Evolutionary conservation across 1,140 invertebrate genomes (phyloP).

Genomic region (Tetragnatha versicolor): DNA sequence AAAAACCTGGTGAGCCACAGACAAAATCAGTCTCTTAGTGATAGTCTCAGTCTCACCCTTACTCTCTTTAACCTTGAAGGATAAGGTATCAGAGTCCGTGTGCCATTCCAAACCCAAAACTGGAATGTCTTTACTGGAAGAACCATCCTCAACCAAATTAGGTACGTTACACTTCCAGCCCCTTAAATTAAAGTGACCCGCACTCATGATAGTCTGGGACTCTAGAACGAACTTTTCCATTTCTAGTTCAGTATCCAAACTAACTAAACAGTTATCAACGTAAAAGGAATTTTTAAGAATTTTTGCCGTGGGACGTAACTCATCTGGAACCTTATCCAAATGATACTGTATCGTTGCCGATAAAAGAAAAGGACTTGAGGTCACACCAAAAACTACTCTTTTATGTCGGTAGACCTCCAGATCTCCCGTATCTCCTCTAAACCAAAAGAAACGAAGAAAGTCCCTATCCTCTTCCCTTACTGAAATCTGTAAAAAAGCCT

Average conservation of each 20-base stretch:
- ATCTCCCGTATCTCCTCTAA: background rate
- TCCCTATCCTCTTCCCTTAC: background rate
- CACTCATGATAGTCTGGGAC: background rate
- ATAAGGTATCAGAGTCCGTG: background rate
- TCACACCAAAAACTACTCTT: constrained; percentile 15
- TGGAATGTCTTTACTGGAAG: background rate
- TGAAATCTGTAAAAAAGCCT: constrained; percentile 2
- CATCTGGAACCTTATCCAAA: background rate
- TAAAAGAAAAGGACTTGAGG: background rate
- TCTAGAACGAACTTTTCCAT: background rate
- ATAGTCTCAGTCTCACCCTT: background rate
- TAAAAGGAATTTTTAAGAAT: constrained; percentile 14
- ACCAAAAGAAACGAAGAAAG: constrained; percentile 5
- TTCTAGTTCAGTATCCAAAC: background rate
- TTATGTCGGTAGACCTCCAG: background rate
- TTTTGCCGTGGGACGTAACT: background rate
- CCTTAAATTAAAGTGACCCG: background rate
- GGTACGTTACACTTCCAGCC: background rate
- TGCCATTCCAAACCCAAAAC: background rate
- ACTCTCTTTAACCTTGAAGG: background rate
- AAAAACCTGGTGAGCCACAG: background rate
- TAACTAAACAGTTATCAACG: background rate
- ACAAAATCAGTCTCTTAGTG: background rate
- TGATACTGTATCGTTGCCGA: background rate
- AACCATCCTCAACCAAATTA: background rate